phyloP scores from a whole-genome alignment of 2,113 vertebrate species.

The Cochlearius cochlearius region DNA sequence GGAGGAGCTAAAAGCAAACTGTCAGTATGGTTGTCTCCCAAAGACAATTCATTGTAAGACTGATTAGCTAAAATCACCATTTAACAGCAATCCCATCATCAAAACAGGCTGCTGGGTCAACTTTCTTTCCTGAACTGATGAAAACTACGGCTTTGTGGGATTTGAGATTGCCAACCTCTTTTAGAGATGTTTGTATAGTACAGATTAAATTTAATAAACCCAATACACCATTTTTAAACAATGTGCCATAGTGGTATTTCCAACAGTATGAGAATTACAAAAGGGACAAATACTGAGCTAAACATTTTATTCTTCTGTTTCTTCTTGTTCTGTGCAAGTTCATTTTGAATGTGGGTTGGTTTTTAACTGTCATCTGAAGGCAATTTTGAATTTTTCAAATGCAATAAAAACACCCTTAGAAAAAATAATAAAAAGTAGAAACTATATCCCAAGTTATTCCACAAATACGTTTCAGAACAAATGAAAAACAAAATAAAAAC shows the following conservation, averaged over 20 bases:
- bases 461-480: conserved; percentile 30
- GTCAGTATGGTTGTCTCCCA: conserved; percentile 38
- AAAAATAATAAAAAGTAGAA: conserved; percentile 10
- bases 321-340: conserved; percentile 61
- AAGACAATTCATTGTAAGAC: conserved; percentile 65
- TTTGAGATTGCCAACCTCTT: conserved; percentile 42
- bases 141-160: conserved; percentile 16
- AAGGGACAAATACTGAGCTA: conserved; percentile 60
- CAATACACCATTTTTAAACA: conserved; percentile 49
- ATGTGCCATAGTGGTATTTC: conserved; percentile 14
- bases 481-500: neutral
- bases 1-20: conserved; percentile 36
- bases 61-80: conserved; percentile 8
- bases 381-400: conserved; percentile 52
- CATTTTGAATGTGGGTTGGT: conserved; percentile 41
- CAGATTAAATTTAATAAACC: conserved; percentile 19
- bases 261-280: conserved; percentile 25
- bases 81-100: conserved; percentile 21
- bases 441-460: conserved; percentile 23
- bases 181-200: neutral
- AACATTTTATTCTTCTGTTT: conserved; percentile 48
- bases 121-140: neutral
- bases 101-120: neutral
- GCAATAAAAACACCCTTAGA: neutral
- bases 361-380: conserved; percentile 31